Evolutionary conservation across 2,888 invertebrate species (phyloP), one percentile per base, ranked within the genome.

Genomic region (Trissolcus japonicus): DNA sequence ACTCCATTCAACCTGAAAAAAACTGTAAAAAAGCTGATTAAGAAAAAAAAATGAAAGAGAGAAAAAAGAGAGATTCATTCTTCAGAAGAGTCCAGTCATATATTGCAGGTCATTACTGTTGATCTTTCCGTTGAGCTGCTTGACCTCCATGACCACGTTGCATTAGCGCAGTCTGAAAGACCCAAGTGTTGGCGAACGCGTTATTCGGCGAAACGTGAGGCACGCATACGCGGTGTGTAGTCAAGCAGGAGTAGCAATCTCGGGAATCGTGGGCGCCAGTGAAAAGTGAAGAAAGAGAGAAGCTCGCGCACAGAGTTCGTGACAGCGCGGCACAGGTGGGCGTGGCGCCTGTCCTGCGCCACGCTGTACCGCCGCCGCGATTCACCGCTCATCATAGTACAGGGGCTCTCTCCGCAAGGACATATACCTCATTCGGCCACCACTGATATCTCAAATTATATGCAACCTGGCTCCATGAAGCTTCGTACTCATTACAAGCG

Each of bases 321-420:
- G 82, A 81, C 80, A 73, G 74, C 59, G 83, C 84, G 83, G 83
- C 83, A 82, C 86, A 84, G 86, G 86, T 86, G 86, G 86, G 86
- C 85, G 86, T 86, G 86, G 86, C 86, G 86, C 84, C 82, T 84
- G 81, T 84, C 82, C 83, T 84, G 83, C 83, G 83, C 83, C 81
- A 77, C 78, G 65, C 69, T 76, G 79, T 76, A 66, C 79, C 79
- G 75, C 79, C 72, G 83, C 82, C 81, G 74, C 79, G 68, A 61
- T 75, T 75, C 77, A 66, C 79, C 79, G 79, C 79, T 77, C 79
- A 79, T 72, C 79, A 79, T 79, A 79, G 66, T 71, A 66, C 76
- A 76, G 76, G 77, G 79, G 77, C 72, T 73, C 50, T 67, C 25
- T 29, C 50, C 62, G 60, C 65, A 51, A 43, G 46, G 54, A 65